Evolutionary conservation across 1,140 invertebrate species (phyloP), one percentile per base, ranked within the genome.

Genomic region (Cardiocondyla obscurior): DNA sequence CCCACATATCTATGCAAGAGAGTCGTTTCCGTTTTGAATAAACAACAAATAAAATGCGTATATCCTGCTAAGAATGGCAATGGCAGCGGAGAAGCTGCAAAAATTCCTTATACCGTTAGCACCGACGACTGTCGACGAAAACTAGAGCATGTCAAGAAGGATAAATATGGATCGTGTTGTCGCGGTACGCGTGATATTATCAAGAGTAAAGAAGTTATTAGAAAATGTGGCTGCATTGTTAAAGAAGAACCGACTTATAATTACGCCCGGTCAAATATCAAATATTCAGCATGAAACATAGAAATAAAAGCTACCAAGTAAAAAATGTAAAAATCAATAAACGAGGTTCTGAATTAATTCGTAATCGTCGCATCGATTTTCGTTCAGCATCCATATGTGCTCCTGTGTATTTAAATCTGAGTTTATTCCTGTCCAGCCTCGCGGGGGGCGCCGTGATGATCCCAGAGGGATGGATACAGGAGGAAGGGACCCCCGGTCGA

Each of bases 1-100:
- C 88, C 92, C 0, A 77, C 93, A 0, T 92, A 92, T n/a, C 90
- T 93, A 44, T 93, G 92, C 62, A 90, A 90, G n/a, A 90, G 57
- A 28, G 82, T 92, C 30, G 77, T 88, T 2, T 90, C 87, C 1
- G 42, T 33, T 5, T 42, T 22, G 12, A 30, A 76, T n/a, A 65
- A 22, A 28, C 51, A 14, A 62, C 67, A 58, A 7, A 5, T 55
- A 8, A 79, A 74, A 22, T 90, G 88, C 30, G 67, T 55, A 22
- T 90, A 88, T 6, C 0, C 22, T 1, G 14, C 49, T 7, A 79
- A 76, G 5, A 49, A 70, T 10, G 33, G n/a, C 4, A 69, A 86
- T 30, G 82, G 73, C 0, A 84, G 81, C 1, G 85, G 86, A 1
- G 85, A 89, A 44, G 53, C 72, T 1, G 22, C 60, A 14, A 82